Evolutionary conservation across 2,797 vertebrate species (phyloP).

Genomic region (Sorex maritimensis): DNA sequence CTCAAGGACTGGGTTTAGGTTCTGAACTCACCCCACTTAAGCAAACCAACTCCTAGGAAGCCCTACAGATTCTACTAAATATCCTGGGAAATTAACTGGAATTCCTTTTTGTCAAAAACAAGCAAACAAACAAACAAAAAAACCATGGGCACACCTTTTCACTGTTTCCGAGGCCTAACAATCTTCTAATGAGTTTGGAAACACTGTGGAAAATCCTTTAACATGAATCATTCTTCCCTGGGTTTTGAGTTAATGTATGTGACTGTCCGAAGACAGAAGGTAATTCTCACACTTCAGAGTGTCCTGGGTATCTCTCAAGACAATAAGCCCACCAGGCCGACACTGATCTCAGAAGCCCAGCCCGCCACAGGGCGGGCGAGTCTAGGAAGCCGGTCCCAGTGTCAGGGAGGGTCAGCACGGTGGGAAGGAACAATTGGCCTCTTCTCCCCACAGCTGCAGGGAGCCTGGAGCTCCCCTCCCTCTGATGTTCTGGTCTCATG

Average conservation of each 20-base stretch:
- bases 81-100: not conserved
- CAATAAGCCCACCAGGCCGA: not conserved
- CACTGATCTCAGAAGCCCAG: not conserved
- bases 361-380: not conserved
- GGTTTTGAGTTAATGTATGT: not conserved
- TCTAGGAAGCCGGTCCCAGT: not conserved
- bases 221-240: not conserved
- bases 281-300: not conserved
- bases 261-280: not conserved
- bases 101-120: slow-evolving; percentile 1
- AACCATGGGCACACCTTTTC: not conserved
- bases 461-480: not conserved
- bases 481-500: not conserved
- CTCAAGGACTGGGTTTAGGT: not conserved
- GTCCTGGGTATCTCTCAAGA: not conserved
- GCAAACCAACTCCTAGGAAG: slow-evolving; percentile 32
- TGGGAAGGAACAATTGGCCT: not conserved
- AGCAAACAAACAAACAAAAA: not conserved
- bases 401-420: no score
- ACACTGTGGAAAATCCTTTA: slow-evolving; percentile 3
- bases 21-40: not conserved
- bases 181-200: not conserved
- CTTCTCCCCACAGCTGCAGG: not conserved
- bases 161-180: slow-evolving; percentile 17
- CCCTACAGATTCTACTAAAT: slow-evolving; percentile 30